These are phyloP conservation scores for Amiota mariae DNA, from an alignment of 2,888 invertebrate species.

Conservation along the genomic window DNA sequence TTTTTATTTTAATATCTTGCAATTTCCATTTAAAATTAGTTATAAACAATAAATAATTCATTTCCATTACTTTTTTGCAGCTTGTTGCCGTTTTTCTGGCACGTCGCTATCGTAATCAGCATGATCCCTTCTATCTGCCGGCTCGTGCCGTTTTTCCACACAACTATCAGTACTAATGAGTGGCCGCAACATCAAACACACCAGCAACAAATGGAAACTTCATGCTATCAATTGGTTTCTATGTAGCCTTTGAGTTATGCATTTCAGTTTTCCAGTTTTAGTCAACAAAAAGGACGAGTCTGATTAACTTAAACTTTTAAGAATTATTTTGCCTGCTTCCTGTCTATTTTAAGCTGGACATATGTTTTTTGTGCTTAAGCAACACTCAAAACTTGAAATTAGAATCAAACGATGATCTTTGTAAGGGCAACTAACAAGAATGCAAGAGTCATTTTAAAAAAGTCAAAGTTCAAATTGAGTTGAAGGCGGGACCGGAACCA, in stretches of 20 bases:
- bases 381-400: neutral
- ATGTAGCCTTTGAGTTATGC: slow-evolving; percentile 11
- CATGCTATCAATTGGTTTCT: neutral
- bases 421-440: too few relatives aligned
- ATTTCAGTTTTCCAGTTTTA: slow-evolving; percentile 16
- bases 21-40: too few relatives aligned
- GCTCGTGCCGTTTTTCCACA: slow-evolving; percentile 83
- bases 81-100: slow-evolving; percentile 87
- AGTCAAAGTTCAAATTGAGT: too few relatives aligned
- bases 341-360: neutral
- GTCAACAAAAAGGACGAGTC: slow-evolving; percentile 58
- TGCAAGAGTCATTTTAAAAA: too few relatives aligned
- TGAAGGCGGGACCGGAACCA: too few relatives aligned
- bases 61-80: slow-evolving; percentile 75
- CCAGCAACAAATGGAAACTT: slow-evolving; percentile 13
- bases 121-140: slow-evolving; percentile 83
- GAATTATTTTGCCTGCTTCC: slow-evolving; percentile 21
- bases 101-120: slow-evolving; percentile 86
- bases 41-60: too few relatives aligned
- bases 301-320: slow-evolving; percentile 51
- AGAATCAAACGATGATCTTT: neutral
- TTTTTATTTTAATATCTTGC: too few relatives aligned
- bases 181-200: slow-evolving; percentile 38
- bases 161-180: slow-evolving; percentile 69
- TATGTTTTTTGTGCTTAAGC: slow-evolving; percentile 1